Evolutionary conservation across 2,888 invertebrate species (phyloP).

Genomic region (Encarsia formosa): DNA sequence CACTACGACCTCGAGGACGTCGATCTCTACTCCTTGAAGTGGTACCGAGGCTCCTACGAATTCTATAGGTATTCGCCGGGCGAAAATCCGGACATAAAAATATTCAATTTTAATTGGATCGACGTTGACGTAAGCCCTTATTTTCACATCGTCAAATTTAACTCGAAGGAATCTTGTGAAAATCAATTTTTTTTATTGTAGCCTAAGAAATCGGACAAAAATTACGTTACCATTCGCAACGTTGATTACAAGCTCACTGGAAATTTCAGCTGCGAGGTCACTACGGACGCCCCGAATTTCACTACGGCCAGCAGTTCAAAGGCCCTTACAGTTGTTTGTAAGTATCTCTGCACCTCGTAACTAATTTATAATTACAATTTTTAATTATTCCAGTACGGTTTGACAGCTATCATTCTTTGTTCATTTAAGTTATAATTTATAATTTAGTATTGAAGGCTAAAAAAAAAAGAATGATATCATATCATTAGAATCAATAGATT

Average conservation of each 20-base stretch:
- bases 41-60: slow-evolving; percentile 79
- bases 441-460: background rate
- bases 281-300: slow-evolving; percentile 68
- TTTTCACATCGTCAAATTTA: too few species aligned
- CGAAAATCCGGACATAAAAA: slow-evolving; percentile 68
- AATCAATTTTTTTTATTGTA: too few species aligned
- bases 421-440: background rate
- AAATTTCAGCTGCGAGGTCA: slow-evolving; percentile 77
- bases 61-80: slow-evolving; percentile 79
- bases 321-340: slow-evolving; percentile 72
- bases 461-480: background rate
- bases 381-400: too few species aligned
- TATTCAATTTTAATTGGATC: slow-evolving; percentile 71
- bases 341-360: slow-evolving; percentile 53
- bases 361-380: too few species aligned
- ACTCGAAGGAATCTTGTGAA: too few species aligned
- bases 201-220: slow-evolving; percentile 75
- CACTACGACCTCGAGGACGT: slow-evolving; percentile 73
- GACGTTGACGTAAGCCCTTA: slow-evolving; percentile 73
- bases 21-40: slow-evolving; percentile 79
- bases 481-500: background rate
- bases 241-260: slow-evolving; percentile 69
- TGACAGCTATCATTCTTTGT: too few species aligned
- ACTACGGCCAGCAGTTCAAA: slow-evolving; percentile 64
- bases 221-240: slow-evolving; percentile 67